These are phyloP conservation scores for Spatulosminthurus flaviceps DNA, from an alignment of 2,888 invertebrate species.

Conservation along the genomic window DNA sequence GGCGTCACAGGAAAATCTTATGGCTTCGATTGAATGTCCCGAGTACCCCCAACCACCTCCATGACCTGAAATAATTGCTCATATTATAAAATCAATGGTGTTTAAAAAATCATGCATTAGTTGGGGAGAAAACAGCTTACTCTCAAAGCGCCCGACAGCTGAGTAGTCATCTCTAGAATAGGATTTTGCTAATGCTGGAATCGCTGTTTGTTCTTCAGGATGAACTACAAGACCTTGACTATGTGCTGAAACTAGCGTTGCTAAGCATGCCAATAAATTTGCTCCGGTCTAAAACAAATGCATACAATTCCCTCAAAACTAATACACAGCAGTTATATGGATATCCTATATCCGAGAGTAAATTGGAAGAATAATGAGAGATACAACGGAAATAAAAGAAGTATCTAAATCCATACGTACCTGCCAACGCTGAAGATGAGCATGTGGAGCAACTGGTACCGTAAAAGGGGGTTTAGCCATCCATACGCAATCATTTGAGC, in stretches of 20 bases:
- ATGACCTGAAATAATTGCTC: constrained; percentile 70
- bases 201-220: constrained; percentile 68
- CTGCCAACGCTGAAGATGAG: constrained; percentile 64
- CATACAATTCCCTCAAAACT: no score
- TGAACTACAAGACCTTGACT: constrained; percentile 71
- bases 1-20: constrained; percentile 92
- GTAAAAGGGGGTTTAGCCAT: constrained; percentile 64
- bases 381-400: neutral
- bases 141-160: constrained; percentile 88
- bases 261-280: constrained; percentile 87
- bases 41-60: constrained; percentile 99
- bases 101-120: no score
- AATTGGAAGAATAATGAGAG: no score
- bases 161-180: constrained; percentile 83
- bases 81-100: neutral
- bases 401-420: constrained; percentile 33
- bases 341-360: no score
- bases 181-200: constrained; percentile 68
- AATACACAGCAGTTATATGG: no score
- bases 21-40: constrained; percentile 94
- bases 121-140: no score
- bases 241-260: constrained; percentile 82
- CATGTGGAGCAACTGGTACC: constrained; percentile 62
- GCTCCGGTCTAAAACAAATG: constrained; percentile 92
- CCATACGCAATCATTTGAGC: constrained; percentile 56